phyloP scores from a whole-genome alignment of 2,888 invertebrate genomes.

The Lasiommata megera region DNA sequence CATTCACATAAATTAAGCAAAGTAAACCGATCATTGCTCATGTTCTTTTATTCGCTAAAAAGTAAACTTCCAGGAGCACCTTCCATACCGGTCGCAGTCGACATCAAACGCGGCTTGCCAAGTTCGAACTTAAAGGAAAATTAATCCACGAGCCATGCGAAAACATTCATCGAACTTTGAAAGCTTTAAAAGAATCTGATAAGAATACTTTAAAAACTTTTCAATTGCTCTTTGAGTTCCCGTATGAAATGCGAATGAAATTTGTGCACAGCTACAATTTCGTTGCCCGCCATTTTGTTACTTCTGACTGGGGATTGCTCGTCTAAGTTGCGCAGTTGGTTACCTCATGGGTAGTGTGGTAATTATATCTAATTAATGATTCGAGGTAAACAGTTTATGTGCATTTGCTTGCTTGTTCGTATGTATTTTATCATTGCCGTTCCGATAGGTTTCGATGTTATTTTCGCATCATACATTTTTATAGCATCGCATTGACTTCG shows the following conservation, averaged over 20 bases:
- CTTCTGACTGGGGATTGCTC: too few relatives aligned
- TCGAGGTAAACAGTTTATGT: too few relatives aligned
- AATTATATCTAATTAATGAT: too few relatives aligned
- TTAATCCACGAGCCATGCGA: constrained; percentile 16
- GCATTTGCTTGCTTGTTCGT: too few relatives aligned
- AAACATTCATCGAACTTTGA: constrained; percentile 14
- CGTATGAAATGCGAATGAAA: constrained; percentile 2
- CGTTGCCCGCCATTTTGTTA: too few relatives aligned
- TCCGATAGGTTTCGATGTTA: too few relatives aligned
- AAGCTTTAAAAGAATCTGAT: constrained; percentile 16
- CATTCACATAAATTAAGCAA: not conserved
- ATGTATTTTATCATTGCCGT: too few relatives aligned
- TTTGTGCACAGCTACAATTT: not conserved
- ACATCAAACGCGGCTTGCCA: constrained; percentile 3
- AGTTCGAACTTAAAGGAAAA: constrained; percentile 9
- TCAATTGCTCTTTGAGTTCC: constrained; percentile 8
- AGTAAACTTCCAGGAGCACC: not conserved
- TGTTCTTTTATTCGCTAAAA: not conserved
- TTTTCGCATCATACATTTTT: too few relatives aligned
- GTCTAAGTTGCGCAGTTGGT: too few relatives aligned
- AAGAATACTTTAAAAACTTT: constrained; percentile 14
- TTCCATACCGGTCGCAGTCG: not conserved
- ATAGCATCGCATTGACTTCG: too few relatives aligned
- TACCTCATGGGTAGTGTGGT: too few relatives aligned
- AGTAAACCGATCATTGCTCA: not conserved